Evolutionary conservation across 2,113 vertebrate genomes (phyloP).

Genomic region (Glaucomys volans): DNA sequence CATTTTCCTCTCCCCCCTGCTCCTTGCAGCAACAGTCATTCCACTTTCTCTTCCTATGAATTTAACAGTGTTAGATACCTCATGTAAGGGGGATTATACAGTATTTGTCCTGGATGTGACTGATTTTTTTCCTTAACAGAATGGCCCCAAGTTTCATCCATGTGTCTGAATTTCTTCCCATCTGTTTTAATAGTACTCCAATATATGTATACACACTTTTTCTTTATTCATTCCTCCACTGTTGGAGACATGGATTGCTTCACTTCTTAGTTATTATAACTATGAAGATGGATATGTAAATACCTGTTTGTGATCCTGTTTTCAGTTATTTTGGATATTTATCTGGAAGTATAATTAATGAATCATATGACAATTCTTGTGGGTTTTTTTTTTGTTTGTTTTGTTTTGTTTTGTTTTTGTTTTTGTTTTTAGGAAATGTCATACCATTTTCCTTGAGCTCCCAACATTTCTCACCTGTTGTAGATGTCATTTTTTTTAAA

Average conservation of each 20-base stretch:
- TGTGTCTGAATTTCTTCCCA: neutral
- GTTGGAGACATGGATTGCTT: too few species aligned
- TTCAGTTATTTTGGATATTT: neutral
- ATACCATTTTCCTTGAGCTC: neutral
- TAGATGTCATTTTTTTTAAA: neutral
- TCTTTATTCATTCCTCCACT: neutral
- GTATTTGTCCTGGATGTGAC: neutral
- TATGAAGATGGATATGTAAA: neutral
- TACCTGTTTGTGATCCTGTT: neutral
- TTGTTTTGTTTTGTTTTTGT: too few species aligned
- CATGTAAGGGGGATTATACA: neutral
- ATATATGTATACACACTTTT: neutral
- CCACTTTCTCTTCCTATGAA: neutral
- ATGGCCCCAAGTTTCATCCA: neutral
- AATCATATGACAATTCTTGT: neutral
- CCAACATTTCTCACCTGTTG: neutral
- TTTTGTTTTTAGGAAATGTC: neutral
- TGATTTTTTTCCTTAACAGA: neutral
- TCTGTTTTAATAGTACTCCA: neutral
- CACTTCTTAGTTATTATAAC: neutral
- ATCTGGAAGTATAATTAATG: too few species aligned
- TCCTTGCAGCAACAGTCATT: neutral
- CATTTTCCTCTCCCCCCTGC: neutral
- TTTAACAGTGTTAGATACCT: neutral
- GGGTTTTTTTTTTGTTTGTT: too few species aligned